Evolutionary conservation across 2,113 vertebrate genomes (phyloP).

Genomic region (Hippocampus zosterae): DNA sequence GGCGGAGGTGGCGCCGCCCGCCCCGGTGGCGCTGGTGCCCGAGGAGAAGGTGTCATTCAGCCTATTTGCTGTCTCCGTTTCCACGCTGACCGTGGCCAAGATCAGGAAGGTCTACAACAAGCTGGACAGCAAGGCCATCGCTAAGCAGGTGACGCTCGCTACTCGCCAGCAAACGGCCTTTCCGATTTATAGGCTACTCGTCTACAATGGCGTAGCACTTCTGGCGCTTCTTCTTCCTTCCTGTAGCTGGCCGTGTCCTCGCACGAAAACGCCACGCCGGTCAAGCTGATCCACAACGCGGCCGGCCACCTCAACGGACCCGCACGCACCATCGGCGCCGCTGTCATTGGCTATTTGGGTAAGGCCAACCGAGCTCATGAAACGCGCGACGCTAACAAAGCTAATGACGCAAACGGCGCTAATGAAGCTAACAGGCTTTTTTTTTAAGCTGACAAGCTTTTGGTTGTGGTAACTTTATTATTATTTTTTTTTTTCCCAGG

Average conservation of each 20-base stretch:
- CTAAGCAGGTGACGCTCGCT: conserved; percentile 82
- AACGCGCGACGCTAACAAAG: not conserved
- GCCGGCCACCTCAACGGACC: conserved; percentile 93
- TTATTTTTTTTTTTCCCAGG: conserved; percentile 68
- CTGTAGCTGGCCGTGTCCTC: conserved; percentile 88
- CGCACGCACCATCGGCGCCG: conserved; percentile 87
- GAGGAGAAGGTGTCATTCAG: conserved; percentile 98
- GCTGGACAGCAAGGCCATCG: conserved; percentile 95
- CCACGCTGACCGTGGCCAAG: conserved; percentile 90
- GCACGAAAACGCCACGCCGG: conserved; percentile 95
- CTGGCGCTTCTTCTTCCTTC: not conserved
- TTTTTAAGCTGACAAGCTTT: not conserved
- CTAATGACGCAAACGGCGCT: not conserved
- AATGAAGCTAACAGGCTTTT: not conserved
- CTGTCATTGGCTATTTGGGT: conserved; percentile 96
- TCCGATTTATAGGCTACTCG: no score
- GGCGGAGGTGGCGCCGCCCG: conserved; percentile 76
- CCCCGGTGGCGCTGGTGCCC: conserved; percentile 82
- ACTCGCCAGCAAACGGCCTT: not conserved
- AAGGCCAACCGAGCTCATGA: conserved; percentile 9
- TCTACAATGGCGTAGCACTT: not conserved
- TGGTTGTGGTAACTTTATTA: not conserved
- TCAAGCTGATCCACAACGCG: conserved; percentile 91
- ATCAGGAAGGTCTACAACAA: conserved; percentile 98
- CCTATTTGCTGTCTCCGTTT: conserved; percentile 87